Percentiles rank a stretch among this genome's conserved stretches.
Evolutionary conservation across 2,113 vertebrate genomes (phyloP).

Genomic region (Stictonetta naevosa): DNA sequence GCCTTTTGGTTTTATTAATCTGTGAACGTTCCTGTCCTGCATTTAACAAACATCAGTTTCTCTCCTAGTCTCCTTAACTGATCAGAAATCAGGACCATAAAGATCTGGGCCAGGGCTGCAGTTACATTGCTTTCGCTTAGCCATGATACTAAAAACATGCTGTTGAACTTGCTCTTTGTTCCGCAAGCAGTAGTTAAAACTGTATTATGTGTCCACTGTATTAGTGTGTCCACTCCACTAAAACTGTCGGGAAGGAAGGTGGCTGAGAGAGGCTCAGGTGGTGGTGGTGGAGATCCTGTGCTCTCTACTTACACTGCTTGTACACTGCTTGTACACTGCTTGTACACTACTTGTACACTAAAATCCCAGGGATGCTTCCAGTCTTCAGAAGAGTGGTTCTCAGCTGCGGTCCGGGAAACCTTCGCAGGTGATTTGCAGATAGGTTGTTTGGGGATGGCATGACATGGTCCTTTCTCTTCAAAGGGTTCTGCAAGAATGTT

Average conservation of each 20-base stretch:
- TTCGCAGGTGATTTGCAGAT: neutral
- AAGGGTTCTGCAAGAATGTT: neutral
- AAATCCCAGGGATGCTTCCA: neutral
- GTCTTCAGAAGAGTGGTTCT: neutral
- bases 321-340: neutral
- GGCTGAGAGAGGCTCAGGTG: no score
- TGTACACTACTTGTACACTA: neutral
- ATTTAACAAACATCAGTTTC: neutral
- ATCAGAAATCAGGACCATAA: neutral
- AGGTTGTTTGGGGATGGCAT: neutral
- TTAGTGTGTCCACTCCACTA: neutral
- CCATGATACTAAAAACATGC: no score
- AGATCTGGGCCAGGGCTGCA: neutral
- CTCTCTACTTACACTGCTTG: neutral
- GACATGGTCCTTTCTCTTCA: no score
- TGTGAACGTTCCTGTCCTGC: no score
- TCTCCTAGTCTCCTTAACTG: neutral
- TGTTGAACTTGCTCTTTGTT: neutral
- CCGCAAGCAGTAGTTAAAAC: neutral
- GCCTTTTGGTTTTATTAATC: neutral
- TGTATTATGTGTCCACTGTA: neutral
- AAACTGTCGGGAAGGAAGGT: neutral
- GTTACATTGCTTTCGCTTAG: neutral
- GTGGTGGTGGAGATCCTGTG: neutral
- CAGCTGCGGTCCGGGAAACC: neutral